Evolutionary conservation across 2,113 vertebrate species (phyloP).

Genomic region (Hemichromis elongatus): DNA sequence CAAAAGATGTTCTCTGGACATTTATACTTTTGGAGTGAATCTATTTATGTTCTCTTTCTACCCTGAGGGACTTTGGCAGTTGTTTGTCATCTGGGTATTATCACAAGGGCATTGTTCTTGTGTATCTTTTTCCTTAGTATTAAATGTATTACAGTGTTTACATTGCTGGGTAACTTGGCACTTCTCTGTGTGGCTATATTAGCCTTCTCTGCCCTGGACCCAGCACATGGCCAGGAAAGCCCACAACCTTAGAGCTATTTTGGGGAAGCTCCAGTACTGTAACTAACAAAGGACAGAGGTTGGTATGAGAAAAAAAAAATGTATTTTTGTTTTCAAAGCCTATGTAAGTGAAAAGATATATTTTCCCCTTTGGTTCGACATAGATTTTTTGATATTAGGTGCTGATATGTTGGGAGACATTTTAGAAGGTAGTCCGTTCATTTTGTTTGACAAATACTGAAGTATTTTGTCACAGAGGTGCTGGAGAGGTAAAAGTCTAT

Average conservation of each 20-base stretch:
- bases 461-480: background rate
- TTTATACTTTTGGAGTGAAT: background rate
- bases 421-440: constrained; percentile 19
- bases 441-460: constrained; percentile 32
- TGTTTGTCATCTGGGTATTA: background rate
- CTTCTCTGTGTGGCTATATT: background rate
- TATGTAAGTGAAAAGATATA: background rate
- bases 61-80: background rate
- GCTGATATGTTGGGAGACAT: constrained; percentile 21
- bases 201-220: background rate
- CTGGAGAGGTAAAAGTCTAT: constrained; percentile 22
- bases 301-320: background rate
- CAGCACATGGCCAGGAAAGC: constrained; percentile 2
- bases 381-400: constrained; percentile 25
- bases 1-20: background rate
- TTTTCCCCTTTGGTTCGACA: background rate
- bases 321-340: constrained; percentile 1
- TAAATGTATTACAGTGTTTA: background rate
- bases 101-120: background rate
- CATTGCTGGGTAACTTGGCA: background rate
- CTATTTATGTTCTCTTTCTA: background rate
- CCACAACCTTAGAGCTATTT: constrained; percentile 7
- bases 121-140: background rate
- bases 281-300: constrained; percentile 1
- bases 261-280: background rate